A percentile compares a stretch with the other conserved stretches of the same genome.
These are phyloP conservation scores for Tarsius wallacei DNA, from an alignment of 2,797 vertebrate species.

Conservation along the genomic window DNA sequence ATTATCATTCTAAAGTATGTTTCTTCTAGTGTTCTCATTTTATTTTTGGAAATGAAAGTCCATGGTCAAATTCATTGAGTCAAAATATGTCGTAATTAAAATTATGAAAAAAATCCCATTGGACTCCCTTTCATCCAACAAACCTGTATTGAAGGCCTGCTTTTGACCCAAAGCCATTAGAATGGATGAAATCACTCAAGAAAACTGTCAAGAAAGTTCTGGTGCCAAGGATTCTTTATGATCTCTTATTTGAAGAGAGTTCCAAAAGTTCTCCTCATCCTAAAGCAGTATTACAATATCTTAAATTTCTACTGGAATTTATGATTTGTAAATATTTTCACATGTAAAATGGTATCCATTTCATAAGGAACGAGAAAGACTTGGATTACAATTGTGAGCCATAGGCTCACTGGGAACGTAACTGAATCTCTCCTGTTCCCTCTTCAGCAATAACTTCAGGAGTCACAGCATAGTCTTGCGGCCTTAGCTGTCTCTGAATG, in stretches of 20 bases:
- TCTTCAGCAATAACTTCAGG: background rate
- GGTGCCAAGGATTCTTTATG: background rate
- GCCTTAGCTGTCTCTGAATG: background rate
- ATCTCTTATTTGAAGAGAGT: background rate
- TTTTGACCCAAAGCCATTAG: background rate
- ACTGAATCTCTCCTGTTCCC: background rate
- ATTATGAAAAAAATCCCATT: background rate
- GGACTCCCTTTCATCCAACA: background rate
- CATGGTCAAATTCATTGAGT: background rate
- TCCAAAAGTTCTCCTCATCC: background rate
- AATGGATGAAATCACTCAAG: background rate
- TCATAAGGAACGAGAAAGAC: background rate
- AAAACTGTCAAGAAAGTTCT: background rate
- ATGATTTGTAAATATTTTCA: background rate
- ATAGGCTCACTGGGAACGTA: background rate
- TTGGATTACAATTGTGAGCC: background rate
- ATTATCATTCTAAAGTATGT: background rate
- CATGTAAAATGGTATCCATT: background rate
- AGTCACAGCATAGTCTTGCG: background rate
- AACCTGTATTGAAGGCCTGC: background rate
- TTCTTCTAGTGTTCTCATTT: constrained; percentile 27
- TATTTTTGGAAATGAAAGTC: constrained; percentile 58
- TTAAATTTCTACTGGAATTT: background rate
- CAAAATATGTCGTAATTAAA: constrained; percentile 49
- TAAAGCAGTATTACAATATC: background rate